phyloP scores from a whole-genome alignment of 2,888 invertebrate species.

The Acanthosepion lycidas region DNA sequence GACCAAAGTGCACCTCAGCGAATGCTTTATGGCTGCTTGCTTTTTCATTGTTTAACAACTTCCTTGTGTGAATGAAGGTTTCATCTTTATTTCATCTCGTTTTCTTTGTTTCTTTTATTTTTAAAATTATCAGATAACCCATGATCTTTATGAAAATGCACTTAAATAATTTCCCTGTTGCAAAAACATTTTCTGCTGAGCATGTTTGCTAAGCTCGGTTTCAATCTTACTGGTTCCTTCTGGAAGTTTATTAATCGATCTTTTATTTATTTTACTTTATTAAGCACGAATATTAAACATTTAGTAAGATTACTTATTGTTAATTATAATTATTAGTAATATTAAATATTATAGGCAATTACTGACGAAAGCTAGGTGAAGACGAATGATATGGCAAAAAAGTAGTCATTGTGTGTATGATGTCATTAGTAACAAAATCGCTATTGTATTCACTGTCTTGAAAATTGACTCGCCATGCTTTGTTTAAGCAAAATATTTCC shows the following conservation, averaged over 20 bases:
- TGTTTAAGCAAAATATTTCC: neutral
- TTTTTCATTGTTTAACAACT: conserved; percentile 1
- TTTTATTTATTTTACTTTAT: neutral
- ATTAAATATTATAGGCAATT: neutral
- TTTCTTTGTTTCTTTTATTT: neutral
- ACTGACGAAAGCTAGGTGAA: neutral
- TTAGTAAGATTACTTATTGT: neutral
- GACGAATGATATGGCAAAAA: neutral
- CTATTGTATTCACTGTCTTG: neutral
- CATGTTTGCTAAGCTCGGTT: neutral
- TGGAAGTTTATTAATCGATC: neutral
- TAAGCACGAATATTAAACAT: neutral
- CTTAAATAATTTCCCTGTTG: neutral
- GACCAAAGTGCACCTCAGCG: neutral
- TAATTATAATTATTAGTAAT: neutral
- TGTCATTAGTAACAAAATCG: conserved; percentile 22
- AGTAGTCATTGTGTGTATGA: neutral
- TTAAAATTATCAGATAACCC: neutral
- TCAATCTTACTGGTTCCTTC: neutral
- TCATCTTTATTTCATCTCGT: neutral
- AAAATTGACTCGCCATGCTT: conserved; percentile 33
- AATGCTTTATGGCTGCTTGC: neutral
- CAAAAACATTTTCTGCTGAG: neutral
- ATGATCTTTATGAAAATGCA: neutral
- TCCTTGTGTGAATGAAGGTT: neutral